Base-by-base conservation (phyloP, 2,113 vertebrate genomes). In the Otis tarda region DNA sequence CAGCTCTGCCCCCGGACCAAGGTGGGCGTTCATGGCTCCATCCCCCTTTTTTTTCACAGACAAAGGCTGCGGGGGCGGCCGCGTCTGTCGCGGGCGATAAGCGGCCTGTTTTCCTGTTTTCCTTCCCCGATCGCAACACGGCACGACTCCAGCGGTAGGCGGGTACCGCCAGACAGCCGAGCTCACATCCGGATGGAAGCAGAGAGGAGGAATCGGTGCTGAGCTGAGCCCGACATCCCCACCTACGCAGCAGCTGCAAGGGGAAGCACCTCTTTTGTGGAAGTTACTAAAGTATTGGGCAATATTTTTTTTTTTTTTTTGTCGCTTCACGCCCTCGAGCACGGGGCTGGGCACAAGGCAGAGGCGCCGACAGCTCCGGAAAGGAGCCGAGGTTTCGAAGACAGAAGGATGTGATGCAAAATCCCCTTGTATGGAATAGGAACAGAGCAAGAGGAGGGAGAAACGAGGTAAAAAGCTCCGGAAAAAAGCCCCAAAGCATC, bases 21-120 rank as follows among this genome's bases (percentile, higher is more conserved):
- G 2, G 2, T 0, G 49, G 53, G 0, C 31, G 9, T 21, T 33
- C 64, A 11, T 22, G 41, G 7, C 35, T 33, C 5, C 30, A 4
- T 24, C 5, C 57, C 60, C 31, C 2, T 6, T 4, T 6, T 4
- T 9, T 4, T 17, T 41, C 12, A 4, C 89, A 92, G 14, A 83
- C n/a, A 41, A 63, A 67, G 59, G 57, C 85, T 83, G 33, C 0
- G 39, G 92, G 82, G 95, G 75, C 35, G 92, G 79, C 88, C 77
- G 79, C 45, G 90, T 6, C 79, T 93, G 90, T 90, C 86, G 4
- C 86, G 63, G 47, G 8, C 37, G 0, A 9, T 4, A 6, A 68
- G 31, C 41, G 80, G 15, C 94, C 93, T 35, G 1, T 81, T 94
- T 81, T 75, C 95, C 74, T 43, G 1, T 81, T 94, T 81, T 75